A percentile compares a stretch with the other conserved stretches of the same genome.
phyloP scores from a whole-genome alignment of 1,140 invertebrate genomes.

The Parapsyche elsis region DNA sequence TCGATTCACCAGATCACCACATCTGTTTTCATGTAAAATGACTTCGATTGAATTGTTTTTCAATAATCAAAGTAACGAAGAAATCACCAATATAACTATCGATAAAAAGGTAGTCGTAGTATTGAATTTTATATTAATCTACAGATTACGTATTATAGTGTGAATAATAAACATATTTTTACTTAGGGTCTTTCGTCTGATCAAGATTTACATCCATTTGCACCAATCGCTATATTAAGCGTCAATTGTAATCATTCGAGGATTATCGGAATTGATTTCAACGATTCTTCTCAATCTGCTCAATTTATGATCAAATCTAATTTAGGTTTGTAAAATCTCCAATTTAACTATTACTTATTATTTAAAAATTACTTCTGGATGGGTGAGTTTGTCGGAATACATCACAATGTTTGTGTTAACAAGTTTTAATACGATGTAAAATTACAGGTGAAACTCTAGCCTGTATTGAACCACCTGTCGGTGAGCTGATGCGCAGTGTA shows the following conservation, averaged over 20 bases:
- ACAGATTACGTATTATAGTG: not conserved
- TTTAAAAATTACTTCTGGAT: not conserved
- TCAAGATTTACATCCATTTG: slow-evolving; percentile 83
- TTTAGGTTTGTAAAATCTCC: slow-evolving; percentile 61
- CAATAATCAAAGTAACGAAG: slow-evolving; percentile 76
- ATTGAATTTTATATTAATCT: slow-evolving; percentile 1
- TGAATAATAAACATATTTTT: slow-evolving; percentile 4
- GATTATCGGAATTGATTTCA: slow-evolving; percentile 91
- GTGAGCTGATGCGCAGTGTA: slow-evolving; percentile 89
- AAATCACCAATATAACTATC: slow-evolving; percentile 79
- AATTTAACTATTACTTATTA: not conserved
- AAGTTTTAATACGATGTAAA: not conserved
- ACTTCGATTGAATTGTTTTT: slow-evolving; percentile 86
- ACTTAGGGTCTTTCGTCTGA: slow-evolving; percentile 50
- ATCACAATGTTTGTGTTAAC: too few relatives aligned
- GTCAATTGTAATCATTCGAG: slow-evolving; percentile 71
- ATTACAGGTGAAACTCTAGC: slow-evolving; percentile 69
- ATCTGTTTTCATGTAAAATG: slow-evolving; percentile 88
- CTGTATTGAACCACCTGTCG: slow-evolving; percentile 84
- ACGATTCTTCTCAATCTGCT: slow-evolving; percentile 91
- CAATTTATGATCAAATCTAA: slow-evolving; percentile 81
- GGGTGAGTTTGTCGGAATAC: too few relatives aligned
- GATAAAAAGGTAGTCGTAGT: slow-evolving; percentile 75
- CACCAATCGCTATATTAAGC: slow-evolving; percentile 72
- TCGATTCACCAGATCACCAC: slow-evolving; percentile 83